These are phyloP conservation scores for Oreochromis mossambicus DNA, from an alignment of 2,797 vertebrate genomes.

Conservation along the genomic window DNA sequence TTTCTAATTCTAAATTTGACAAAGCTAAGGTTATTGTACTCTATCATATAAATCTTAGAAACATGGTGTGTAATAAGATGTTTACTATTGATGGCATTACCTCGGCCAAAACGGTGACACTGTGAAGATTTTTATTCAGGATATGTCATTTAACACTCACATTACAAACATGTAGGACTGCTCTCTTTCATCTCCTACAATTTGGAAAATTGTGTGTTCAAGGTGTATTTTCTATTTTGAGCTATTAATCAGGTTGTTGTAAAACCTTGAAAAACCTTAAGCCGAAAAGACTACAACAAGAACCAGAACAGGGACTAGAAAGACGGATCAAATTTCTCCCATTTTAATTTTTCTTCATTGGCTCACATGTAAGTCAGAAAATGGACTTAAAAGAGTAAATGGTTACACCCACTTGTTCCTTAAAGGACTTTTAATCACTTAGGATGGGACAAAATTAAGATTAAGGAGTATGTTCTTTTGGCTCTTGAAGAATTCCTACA, in stretches of 20 bases:
- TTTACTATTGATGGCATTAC: background rate
- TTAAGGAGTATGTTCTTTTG: background rate
- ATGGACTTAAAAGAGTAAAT: background rate
- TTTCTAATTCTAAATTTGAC: background rate
- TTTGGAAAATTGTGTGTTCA: background rate
- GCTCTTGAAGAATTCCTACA: background rate
- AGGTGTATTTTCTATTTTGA: background rate
- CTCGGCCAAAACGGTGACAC: background rate
- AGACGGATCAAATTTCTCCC: fast-evolving
- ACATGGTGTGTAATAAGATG: background rate
- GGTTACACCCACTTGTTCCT: background rate
- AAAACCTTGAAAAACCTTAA: background rate
- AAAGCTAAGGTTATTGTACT: fast-evolving
- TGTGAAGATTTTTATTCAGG: background rate
- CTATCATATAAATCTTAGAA: background rate
- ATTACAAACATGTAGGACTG: background rate
- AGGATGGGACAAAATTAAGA: fast-evolving
- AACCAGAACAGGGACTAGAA: fast-evolving
- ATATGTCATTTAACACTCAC: background rate
- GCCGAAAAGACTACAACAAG: background rate
- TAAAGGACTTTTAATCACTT: background rate
- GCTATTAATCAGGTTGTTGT: background rate
- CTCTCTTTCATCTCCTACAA: background rate
- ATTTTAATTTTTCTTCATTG: background rate
- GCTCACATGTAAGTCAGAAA: background rate